phyloP scores from a whole-genome alignment of 2,888 invertebrate genomes.

The Villa cingulata region DNA sequence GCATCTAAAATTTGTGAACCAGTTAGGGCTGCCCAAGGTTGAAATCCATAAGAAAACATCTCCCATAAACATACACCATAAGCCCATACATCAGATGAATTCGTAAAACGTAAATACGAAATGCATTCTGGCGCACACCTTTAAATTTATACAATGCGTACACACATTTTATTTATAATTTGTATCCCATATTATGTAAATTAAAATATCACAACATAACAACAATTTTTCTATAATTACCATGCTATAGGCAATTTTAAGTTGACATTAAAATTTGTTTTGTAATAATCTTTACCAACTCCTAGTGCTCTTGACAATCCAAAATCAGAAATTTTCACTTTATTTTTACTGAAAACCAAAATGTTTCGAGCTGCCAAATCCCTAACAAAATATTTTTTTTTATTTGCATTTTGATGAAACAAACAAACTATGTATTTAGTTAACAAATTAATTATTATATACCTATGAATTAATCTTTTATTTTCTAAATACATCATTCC shows the following conservation, averaged over 20 bases:
- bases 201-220: not conserved
- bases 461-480: constrained; percentile 90
- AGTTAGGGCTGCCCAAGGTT: constrained; percentile 93
- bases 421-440: not conserved
- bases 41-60: constrained; percentile 97
- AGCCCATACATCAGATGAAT: constrained; percentile 96
- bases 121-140: constrained; percentile 98
- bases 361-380: constrained; percentile 97
- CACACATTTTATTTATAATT: not conserved
- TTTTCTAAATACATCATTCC: constrained; percentile 97
- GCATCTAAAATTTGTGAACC: constrained; percentile 90
- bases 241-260: constrained; percentile 95
- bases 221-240: too few species aligned
- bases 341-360: constrained; percentile 88
- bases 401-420: not conserved
- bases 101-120: constrained; percentile 87
- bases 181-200: not conserved
- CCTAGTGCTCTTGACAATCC: constrained; percentile 90
- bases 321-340: constrained; percentile 97
- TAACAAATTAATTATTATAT: constrained; percentile 13
- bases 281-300: constrained; percentile 97
- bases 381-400: too few species aligned
- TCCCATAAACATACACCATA: constrained; percentile 98
- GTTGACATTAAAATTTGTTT: constrained; percentile 95
- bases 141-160: not conserved